Conservation (phyloP, 2,797 vertebrate genomes). For the Echeneis naucrates region DNA sequence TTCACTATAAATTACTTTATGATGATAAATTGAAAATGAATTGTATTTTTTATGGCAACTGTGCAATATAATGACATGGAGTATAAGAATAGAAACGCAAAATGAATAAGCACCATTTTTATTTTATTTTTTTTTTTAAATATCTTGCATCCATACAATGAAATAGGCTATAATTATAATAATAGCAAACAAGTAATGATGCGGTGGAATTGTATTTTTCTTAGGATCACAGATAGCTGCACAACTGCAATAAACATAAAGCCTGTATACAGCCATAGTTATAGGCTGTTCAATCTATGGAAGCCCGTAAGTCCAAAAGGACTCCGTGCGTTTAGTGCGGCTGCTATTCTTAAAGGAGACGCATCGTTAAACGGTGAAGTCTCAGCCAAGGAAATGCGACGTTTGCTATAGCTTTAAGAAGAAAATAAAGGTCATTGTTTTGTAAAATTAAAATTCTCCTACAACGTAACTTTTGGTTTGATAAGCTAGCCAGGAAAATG, state of each 20-base stretch:
- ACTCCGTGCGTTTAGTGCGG: neutral
- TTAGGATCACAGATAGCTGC: neutral
- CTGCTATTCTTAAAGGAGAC: constrained; percentile 67
- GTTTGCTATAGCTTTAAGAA: constrained; percentile 71
- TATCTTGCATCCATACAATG: neutral
- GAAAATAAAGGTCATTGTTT: constrained; percentile 35
- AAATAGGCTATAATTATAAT: neutral
- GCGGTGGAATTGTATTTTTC: neutral
- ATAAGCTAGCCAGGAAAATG: neutral
- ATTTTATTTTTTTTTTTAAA: too few species aligned
- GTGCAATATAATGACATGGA: neutral
- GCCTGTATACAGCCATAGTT: neutral
- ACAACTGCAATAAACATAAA: neutral
- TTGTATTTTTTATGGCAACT: neutral
- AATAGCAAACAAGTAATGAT: too few species aligned
- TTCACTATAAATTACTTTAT: too few species aligned
- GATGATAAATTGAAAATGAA: neutral
- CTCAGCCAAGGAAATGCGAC: constrained; percentile 37
- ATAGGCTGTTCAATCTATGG: constrained; percentile 10
- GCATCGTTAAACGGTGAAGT: constrained; percentile 16
- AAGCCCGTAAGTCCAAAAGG: constrained; percentile 30
- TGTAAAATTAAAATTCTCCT: constrained; percentile 25
- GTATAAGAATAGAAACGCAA: neutral
- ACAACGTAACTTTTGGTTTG: constrained; percentile 11
- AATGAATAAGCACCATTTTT: too few species aligned